Percentiles rank a stretch among this genome's conserved stretches.
Conservation (phyloP, 1,140 invertebrate genomes). For the Tetragonula clypearis region DNA sequence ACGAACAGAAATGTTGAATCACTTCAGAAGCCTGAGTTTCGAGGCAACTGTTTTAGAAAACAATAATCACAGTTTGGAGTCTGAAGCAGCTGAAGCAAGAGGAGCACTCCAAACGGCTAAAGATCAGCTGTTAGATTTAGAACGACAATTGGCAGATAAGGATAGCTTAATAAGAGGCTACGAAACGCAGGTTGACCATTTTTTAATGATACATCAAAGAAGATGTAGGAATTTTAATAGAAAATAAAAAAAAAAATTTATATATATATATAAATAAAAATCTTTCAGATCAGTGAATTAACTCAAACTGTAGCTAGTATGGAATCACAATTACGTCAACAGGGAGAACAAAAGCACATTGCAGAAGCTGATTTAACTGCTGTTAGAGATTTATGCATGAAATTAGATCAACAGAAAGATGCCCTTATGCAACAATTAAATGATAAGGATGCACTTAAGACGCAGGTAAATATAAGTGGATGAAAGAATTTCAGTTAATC, state of each 20-base stretch:
- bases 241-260: too few relatives aligned
- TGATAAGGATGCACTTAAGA: conserved; percentile 74
- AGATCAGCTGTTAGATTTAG: conserved; percentile 82
- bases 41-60: conserved; percentile 88
- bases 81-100: conserved; percentile 85
- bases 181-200: conserved; percentile 80
- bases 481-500: not conserved
- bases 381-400: conserved; percentile 81
- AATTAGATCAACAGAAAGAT: conserved; percentile 83
- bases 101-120: conserved; percentile 81
- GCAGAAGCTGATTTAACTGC: conserved; percentile 80
- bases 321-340: conserved; percentile 81
- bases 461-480: conserved; percentile 71
- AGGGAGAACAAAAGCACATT: conserved; percentile 73
- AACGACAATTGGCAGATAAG: conserved; percentile 81
- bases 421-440: conserved; percentile 75
- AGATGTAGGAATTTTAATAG: not conserved
- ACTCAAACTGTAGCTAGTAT: conserved; percentile 82
- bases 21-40: conserved; percentile 86
- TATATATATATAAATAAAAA: too few relatives aligned
- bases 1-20: conserved; percentile 87
- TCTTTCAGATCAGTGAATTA: conserved; percentile 81
- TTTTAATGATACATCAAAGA: not conserved
- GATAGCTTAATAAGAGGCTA: conserved; percentile 82
- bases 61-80: conserved; percentile 88